These are phyloP conservation scores for Tetropium fuscum DNA, from an alignment of 2,888 invertebrate species.

Conservation along the genomic window DNA sequence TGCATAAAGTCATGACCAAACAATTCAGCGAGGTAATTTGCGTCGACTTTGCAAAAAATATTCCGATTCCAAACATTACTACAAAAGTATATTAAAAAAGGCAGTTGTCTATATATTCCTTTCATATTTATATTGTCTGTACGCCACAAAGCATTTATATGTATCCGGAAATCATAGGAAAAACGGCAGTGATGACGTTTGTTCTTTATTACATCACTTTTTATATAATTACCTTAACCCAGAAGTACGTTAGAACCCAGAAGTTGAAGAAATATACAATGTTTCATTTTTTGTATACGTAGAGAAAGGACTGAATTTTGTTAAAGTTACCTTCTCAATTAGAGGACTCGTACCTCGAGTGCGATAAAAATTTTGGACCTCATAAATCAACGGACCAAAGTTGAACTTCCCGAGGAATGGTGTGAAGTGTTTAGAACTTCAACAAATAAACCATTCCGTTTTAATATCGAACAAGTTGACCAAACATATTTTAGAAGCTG, in stretches of 20 bases:
- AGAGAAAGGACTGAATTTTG: constrained; percentile 39
- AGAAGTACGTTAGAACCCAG: background rate
- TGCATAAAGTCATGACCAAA: background rate
- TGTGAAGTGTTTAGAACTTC: constrained; percentile 34
- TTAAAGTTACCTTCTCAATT: constrained; percentile 49
- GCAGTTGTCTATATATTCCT: too few species aligned
- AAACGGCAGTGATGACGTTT: too few species aligned
- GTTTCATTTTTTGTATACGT: constrained; percentile 47
- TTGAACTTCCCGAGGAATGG: constrained; percentile 45
- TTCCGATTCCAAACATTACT: too few species aligned
- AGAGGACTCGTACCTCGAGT: constrained; percentile 48
- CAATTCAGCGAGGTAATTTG: too few species aligned
- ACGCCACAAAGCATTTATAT: too few species aligned
- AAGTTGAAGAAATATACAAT: constrained; percentile 32
- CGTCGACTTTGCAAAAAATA: too few species aligned
- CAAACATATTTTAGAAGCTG: too few species aligned
- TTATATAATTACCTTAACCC: background rate
- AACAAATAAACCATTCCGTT: constrained; percentile 39
- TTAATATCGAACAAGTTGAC: constrained; percentile 34
- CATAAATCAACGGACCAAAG: constrained; percentile 38
- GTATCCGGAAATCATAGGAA: too few species aligned
- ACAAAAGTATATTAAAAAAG: background rate
- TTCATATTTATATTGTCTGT: too few species aligned
- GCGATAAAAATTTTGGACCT: constrained; percentile 46
- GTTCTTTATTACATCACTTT: too few species aligned